Base-by-base conservation (phyloP, 2,113 vertebrate species). In the Halcyon senegalensis region DNA sequence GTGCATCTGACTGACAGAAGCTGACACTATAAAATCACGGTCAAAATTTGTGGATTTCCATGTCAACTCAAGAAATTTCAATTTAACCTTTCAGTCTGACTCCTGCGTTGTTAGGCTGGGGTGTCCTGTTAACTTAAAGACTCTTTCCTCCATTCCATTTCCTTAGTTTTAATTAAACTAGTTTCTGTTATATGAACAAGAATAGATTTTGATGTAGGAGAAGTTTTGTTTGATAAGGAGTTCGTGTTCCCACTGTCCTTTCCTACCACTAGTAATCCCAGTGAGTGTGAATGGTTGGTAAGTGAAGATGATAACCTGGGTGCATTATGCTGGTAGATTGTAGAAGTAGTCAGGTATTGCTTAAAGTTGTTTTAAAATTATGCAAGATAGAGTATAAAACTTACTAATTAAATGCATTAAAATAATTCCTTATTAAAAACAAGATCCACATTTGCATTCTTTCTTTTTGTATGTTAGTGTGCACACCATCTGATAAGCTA, bases 401-500 rank as follows among this genome's bases (percentile, higher is more conserved):
- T 67, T 95, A n/a, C 35, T 35, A 35, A 35, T 35, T 35, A 35
- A 35, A 35, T 35, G 35, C 35, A 35, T 35, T 35, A 35, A 35
- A 35, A 35, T 35, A 35, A 35, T 35, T 35, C 35, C 35, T 7
- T 35, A 35, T 35, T 94, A 86, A 89, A 94, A 94, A 27, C 73
- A 72, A 86, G 92, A 91, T 70, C 75, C 58, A 44, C 82, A 93
- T 96, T 97, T 93, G 82, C 89, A 95, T 96, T 80, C 41, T 64
- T 91, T 79, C 82, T 90, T 94, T 95, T 88, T 67, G 82, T 93
- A 85, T 94, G 88, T 92, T 92, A 94, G 72, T 59, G 30, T 86
- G 89, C 64, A 59, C 25, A 88, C 59, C 87, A 96, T 97, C 90
- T 93, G 82, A 97, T 87, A 94, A 95, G 50, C 89, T 87, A 56